phyloP scores from a whole-genome alignment of 2,113 vertebrate genomes.

The Anthoscopus minutus region DNA sequence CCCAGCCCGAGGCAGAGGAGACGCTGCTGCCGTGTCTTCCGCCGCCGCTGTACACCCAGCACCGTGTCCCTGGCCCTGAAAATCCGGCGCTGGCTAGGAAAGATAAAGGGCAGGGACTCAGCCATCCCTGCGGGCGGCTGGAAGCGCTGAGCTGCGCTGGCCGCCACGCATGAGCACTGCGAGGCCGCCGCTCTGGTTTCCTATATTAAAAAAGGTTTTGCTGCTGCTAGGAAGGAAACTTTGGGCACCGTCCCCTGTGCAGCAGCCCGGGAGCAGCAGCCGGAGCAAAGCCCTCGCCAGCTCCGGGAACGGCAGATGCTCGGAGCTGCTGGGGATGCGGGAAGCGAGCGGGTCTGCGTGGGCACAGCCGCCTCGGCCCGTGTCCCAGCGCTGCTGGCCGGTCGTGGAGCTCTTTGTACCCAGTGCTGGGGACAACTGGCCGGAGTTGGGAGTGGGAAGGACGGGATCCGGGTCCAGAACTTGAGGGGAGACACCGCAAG shows the following conservation, averaged over 20 bases:
- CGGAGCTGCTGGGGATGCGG: not conserved
- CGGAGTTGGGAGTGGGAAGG: not conserved
- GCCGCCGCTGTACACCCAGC: rapidly evolving
- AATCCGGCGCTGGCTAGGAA: not conserved
- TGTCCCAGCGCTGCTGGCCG: not conserved
- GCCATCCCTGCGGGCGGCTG: not conserved
- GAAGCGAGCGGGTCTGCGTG: not conserved
- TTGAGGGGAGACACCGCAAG: not conserved
- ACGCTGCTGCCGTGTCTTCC: not conserved
- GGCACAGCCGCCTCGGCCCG: not conserved
- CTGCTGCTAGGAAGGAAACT: constrained; percentile 21
- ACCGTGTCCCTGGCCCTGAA: not conserved
- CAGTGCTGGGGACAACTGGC: not conserved
- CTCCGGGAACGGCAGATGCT: not conserved
- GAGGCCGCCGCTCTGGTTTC: not conserved
- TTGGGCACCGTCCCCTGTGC: not conserved
- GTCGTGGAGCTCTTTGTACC: not conserved
- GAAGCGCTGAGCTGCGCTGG: not conserved
- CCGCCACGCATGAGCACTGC: not conserved
- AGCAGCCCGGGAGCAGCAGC: not conserved
- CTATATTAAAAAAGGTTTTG: not conserved
- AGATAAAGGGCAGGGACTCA: not conserved
- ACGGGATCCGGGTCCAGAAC: not conserved
- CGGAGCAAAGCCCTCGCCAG: not conserved
- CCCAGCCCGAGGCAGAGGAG: not conserved